Evolutionary conservation across 35 echinoderm and acorn worm species (phyloP).

Genomic region (Apostichopus parvimensis): DNA sequence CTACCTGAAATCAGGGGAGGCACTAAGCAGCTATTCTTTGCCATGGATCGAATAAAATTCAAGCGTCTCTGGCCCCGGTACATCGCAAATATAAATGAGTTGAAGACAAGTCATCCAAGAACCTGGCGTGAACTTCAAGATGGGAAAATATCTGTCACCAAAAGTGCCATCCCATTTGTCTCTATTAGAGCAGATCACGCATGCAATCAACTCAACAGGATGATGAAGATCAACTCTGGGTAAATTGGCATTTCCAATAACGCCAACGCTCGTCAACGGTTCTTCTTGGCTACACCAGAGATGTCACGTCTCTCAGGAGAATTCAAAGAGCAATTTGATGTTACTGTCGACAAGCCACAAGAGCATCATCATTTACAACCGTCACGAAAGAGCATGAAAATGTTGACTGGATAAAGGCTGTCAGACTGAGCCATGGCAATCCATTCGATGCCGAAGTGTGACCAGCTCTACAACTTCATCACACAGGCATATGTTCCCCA

Average conservation of each 20-base stretch:
- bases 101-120: slow-evolving; percentile 39
- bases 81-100: slow-evolving; percentile 25
- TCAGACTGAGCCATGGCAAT: too few species aligned
- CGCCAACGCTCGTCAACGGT: too few species aligned
- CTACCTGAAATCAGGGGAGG: neutral
- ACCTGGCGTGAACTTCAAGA: slow-evolving; percentile 22
- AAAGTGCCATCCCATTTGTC: neutral
- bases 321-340: too few species aligned
- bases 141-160: slow-evolving; percentile 43
- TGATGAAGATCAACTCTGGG: neutral
- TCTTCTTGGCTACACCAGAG: too few species aligned
- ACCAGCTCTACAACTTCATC: too few species aligned
- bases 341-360: too few species aligned
- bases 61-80: neutral
- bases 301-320: too few species aligned
- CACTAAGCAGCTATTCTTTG: neutral
- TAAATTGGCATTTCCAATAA: too few species aligned
- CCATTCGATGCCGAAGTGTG: too few species aligned
- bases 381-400: neutral
- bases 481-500: too few species aligned
- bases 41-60: too few species aligned
- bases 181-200: slow-evolving; percentile 2
- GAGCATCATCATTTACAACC: too few species aligned
- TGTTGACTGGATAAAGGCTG: neutral
- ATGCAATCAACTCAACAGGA: slow-evolving; percentile 16